Evolutionary conservation across 2,113 vertebrate species (phyloP).

Genomic region (Blennius ocellaris): DNA sequence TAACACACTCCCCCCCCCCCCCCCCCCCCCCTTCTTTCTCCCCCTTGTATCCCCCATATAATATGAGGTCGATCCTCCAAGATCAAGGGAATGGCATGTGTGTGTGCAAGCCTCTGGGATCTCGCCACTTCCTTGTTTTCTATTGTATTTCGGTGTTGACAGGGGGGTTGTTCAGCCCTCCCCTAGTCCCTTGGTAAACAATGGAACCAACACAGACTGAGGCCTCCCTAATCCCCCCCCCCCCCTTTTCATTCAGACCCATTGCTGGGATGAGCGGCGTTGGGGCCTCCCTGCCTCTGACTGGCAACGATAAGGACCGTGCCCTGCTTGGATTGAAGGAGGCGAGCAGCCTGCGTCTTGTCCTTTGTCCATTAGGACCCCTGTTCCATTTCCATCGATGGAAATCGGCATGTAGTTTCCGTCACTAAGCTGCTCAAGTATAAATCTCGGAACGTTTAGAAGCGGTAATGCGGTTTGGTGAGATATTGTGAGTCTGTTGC

Average conservation of each 20-base stretch:
- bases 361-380: no score
- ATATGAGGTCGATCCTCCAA: constrained; percentile 54
- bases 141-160: constrained; percentile 75
- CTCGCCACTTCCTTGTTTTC: constrained; percentile 75
- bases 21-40: background rate
- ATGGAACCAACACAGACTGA: constrained; percentile 81
- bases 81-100: constrained; percentile 73
- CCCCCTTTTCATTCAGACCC: constrained; percentile 63
- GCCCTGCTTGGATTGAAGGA: no score
- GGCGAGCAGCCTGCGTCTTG: no score
- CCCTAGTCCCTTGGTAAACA: constrained; percentile 79
- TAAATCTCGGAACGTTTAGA: no score
- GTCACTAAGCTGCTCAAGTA: no score
- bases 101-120: constrained; percentile 62
- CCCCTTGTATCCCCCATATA: constrained; percentile 44
- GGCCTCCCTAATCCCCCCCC: constrained; percentile 73
- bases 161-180: constrained; percentile 72
- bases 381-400: no score
- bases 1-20: constrained; percentile 23
- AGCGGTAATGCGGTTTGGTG: no score
- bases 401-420: no score
- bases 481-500: no score
- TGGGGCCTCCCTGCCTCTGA: constrained; percentile 73
- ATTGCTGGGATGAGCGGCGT: constrained; percentile 59
- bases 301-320: no score